A percentile compares a stretch with the other conserved stretches of the same genome.
These are phyloP conservation scores for Cyrtonyx montezumae DNA, from an alignment of 2,113 vertebrate species.

Conservation along the genomic window DNA sequence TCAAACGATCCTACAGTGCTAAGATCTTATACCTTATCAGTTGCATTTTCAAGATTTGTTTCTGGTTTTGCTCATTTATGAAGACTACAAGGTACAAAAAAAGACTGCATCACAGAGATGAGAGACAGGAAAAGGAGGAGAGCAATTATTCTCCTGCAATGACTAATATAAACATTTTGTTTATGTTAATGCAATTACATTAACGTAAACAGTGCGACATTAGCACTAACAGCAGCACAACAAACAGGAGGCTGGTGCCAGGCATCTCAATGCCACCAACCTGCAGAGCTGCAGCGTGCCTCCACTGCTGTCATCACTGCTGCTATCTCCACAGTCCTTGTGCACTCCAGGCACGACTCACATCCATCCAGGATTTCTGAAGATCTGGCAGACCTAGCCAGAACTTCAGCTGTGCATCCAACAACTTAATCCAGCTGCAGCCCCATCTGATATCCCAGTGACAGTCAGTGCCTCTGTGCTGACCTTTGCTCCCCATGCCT, in stretches of 20 bases:
- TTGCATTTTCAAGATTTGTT: neutral
- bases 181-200: slow-evolving; percentile 57
- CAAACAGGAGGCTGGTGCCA: neutral
- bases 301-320: neutral
- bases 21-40: neutral
- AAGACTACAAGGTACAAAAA: neutral
- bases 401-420: neutral
- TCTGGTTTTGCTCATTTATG: neutral
- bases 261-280: neutral
- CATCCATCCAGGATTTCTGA: neutral
- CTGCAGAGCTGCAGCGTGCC: accelerated
- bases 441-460: neutral
- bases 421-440: neutral
- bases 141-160: neutral
- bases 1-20: too few relatives aligned
- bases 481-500: neutral
- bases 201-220: neutral
- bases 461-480: neutral
- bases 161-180: slow-evolving; percentile 38
- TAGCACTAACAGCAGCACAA: neutral
- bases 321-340: accelerated
- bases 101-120: neutral
- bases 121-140: neutral
- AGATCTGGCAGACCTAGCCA: neutral
- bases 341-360: accelerated